Evolutionary conservation across 2,797 vertebrate genomes (phyloP), one percentile per base, ranked within the genome.

Genomic region (Macrochelys suwanniensis): DNA sequence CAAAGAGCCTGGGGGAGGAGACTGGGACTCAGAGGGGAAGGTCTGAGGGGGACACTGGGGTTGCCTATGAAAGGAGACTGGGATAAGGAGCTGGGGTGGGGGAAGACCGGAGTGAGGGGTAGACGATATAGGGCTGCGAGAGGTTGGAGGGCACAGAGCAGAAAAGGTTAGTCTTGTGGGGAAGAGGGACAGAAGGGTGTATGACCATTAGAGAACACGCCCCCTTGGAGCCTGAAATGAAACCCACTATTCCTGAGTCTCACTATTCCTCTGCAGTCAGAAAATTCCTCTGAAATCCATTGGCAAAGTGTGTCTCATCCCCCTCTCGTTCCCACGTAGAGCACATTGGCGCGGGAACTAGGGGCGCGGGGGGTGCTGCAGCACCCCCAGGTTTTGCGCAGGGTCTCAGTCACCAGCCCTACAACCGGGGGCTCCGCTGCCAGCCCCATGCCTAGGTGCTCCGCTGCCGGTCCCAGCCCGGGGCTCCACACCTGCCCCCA

Each of bases 321-420:
- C 0, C 0, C 19, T 79, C 57, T 81, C 26, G 53, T 53, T 7
- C 4, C 79, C 11, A 45, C 17, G 16, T 6, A 0, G 0, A 61
- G 12, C 53, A 49, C 6, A 74, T 25, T 42, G 11, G 26, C 26
- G 4, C 49, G 10, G 59, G 59, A 33, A 7, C 59, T 61, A 61
- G 59, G 6, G 59, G 12, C 0, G 6, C 12, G 2, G 26, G 57
- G 28, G 28, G 12, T 31, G 57, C 57, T 31, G 11, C 57, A 59
- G 59, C 28, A 33, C 59, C 28, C 59, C 12, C 59, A 61, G 28
- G 59, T 33, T 61, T 61, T 61, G 59, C 13, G 11, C 31, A 61
- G 31, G 59, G 13, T 15, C 28, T 31, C 15, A 13, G 28, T 31
- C 12, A 2, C 57, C 57, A 59, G 28, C 57, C 26, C 57, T 26